phyloP scores from a whole-genome alignment of 2,797 vertebrate genomes.

The Salarias fasciatus region DNA sequence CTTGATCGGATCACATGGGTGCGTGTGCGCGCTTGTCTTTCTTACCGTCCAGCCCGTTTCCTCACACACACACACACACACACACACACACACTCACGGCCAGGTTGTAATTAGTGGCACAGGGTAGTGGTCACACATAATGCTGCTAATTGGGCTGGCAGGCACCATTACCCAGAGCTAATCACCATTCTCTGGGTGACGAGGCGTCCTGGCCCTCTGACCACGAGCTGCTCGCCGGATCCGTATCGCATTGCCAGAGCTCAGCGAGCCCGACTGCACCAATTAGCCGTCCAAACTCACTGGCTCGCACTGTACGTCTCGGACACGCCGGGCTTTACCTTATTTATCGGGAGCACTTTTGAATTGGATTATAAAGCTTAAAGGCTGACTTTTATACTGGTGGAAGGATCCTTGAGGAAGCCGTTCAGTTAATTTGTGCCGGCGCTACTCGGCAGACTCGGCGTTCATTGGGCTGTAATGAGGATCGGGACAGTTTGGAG shows the following conservation, averaged over 20 bases:
- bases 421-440: background rate
- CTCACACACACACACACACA: slow-evolving; percentile 18
- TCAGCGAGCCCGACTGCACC: slow-evolving; percentile 51
- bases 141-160: slow-evolving; percentile 77
- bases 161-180: slow-evolving; percentile 78
- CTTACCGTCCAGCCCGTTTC: slow-evolving; percentile 23
- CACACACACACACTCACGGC: slow-evolving; percentile 34
- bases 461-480: background rate
- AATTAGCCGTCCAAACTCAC: slow-evolving; percentile 66
- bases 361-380: slow-evolving; percentile 13
- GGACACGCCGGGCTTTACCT: slow-evolving; percentile 10
- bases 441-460: background rate
- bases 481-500: background rate
- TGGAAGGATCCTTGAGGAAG: background rate
- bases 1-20: slow-evolving; percentile 13
- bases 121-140: slow-evolving; percentile 76
- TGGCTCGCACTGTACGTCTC: slow-evolving; percentile 14
- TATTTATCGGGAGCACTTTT: slow-evolving; percentile 23
- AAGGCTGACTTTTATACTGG: background rate
- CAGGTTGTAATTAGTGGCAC: slow-evolving; percentile 74
- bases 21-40: slow-evolving; percentile 3
- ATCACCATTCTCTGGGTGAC: slow-evolving; percentile 74
- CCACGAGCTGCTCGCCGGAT: slow-evolving; percentile 66
- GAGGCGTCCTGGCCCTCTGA: slow-evolving; percentile 68
- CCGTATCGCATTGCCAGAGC: slow-evolving; percentile 60